Percentiles rank a stretch among this genome's conserved stretches.
Conservation (phyloP, 2,888 invertebrate species). For the Mesoligia furuncula region DNA sequence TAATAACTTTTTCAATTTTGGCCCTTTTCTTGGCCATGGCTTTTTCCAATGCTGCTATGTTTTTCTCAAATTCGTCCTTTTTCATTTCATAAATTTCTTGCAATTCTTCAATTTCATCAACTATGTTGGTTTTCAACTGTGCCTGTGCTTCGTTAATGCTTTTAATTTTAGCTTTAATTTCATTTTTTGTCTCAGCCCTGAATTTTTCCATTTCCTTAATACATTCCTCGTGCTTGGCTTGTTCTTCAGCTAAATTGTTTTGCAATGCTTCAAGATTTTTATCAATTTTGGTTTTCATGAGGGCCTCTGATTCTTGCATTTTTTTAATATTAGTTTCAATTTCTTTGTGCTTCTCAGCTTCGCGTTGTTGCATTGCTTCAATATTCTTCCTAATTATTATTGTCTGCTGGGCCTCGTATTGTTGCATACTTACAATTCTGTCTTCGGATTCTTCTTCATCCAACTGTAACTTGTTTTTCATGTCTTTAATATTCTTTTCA, state of each 20-base stretch:
- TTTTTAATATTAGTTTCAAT: slow-evolving; percentile 13
- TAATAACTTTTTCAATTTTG: slow-evolving; percentile 25
- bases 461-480: slow-evolving; percentile 21
- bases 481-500: slow-evolving; percentile 26
- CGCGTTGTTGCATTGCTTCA: slow-evolving; percentile 17
- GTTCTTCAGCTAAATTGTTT: slow-evolving; percentile 7
- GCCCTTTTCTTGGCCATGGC: slow-evolving; percentile 8
- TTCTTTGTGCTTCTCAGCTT: slow-evolving; percentile 16
- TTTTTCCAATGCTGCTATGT: slow-evolving; percentile 4
- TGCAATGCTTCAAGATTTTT: slow-evolving; percentile 20
- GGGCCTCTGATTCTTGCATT: slow-evolving; percentile 5
- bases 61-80: slow-evolving; percentile 17
- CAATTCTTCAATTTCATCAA: slow-evolving; percentile 25
- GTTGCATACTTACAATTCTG: slow-evolving; percentile 35
- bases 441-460: slow-evolving; percentile 41
- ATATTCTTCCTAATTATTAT: not conserved
- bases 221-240: slow-evolving; percentile 10
- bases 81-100: slow-evolving; percentile 10
- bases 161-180: slow-evolving; percentile 33
- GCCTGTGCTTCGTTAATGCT: slow-evolving; percentile 8
- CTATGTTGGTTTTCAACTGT: slow-evolving; percentile 4
- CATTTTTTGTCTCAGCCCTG: slow-evolving; percentile 5
- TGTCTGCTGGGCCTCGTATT: slow-evolving; percentile 21
- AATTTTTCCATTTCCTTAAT: slow-evolving; percentile 25
- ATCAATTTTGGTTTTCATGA: not conserved